Conservation (phyloP, 2,113 vertebrate genomes). For the Ahaetulla prasina region DNA sequence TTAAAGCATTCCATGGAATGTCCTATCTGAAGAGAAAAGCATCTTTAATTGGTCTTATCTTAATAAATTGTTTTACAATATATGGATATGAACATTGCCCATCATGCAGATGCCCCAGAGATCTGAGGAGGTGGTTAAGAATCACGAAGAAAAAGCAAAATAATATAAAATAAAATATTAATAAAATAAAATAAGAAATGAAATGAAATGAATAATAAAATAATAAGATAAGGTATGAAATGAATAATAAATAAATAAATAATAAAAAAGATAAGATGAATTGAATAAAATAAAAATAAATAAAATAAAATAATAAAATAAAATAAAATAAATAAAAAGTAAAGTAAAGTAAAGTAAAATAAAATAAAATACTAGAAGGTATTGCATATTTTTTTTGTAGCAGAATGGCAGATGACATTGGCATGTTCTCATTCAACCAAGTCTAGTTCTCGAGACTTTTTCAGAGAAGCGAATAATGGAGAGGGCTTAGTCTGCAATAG, state of each 20-base stretch:
- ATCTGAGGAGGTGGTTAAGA: neutral
- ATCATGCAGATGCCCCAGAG: neutral
- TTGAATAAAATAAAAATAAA: no score
- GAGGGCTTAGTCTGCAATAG: neutral
- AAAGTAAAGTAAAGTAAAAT: no score
- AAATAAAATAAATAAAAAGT: no score
- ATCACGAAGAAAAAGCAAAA: neutral
- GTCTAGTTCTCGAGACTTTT: constrained; percentile 20
- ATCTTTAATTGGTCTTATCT: neutral
- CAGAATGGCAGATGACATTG: neutral
- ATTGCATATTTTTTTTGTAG: neutral
- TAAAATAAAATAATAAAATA: no score
- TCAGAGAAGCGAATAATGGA: constrained; percentile 4
- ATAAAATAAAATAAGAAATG: no score
- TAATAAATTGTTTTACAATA: neutral
- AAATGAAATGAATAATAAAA: no score
- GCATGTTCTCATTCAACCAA: neutral
- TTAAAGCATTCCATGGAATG: neutral
- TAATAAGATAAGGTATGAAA: no score
- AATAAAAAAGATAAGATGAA: no score
- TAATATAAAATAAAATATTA: neutral
- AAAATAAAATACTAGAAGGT: neutral
- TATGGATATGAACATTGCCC: neutral
- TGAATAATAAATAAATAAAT: no score
- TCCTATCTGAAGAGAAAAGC: neutral